phyloP scores from a whole-genome alignment of 2,113 vertebrate species.

The Dolichotis patagonum region DNA sequence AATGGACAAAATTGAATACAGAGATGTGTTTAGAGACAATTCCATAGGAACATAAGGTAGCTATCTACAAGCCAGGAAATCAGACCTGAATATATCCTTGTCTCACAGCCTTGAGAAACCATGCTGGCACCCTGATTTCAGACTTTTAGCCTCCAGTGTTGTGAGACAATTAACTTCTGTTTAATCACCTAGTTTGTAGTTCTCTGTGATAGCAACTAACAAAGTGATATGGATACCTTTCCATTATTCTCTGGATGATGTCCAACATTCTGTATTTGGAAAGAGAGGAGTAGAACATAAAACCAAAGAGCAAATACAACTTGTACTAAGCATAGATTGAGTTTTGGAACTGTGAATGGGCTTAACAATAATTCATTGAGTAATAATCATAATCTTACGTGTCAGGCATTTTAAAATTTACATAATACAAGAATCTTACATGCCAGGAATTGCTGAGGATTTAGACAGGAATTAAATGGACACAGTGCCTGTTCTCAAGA shows the following conservation, averaged over 20 bases:
- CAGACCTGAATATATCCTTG: not conserved
- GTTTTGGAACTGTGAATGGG: conserved; percentile 25
- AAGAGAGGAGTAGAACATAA: not conserved
- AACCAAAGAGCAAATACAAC: not conserved
- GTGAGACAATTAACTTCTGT: not conserved
- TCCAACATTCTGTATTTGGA: not conserved
- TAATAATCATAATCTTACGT: conserved; percentile 24
- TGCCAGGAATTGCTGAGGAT: conserved; percentile 18
- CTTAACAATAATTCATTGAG: not conserved
- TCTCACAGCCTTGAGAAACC: not conserved
- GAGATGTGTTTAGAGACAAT: not conserved
- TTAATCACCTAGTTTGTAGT: not conserved
- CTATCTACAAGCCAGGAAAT: not conserved
- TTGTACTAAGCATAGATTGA: not conserved
- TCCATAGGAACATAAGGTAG: not conserved
- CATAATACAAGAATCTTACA: conserved; percentile 20
- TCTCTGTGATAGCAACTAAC: not conserved
- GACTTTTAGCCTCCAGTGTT: not conserved
- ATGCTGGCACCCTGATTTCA: not conserved
- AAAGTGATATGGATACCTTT: not conserved
- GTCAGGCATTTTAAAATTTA: conserved; percentile 16
- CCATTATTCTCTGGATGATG: not conserved
- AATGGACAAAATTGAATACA: conserved; percentile 1
- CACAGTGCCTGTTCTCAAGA: not conserved
- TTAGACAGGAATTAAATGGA: conserved; percentile 37